Conservation (phyloP, 2,113 vertebrate species). For the Canis aureus region DNA sequence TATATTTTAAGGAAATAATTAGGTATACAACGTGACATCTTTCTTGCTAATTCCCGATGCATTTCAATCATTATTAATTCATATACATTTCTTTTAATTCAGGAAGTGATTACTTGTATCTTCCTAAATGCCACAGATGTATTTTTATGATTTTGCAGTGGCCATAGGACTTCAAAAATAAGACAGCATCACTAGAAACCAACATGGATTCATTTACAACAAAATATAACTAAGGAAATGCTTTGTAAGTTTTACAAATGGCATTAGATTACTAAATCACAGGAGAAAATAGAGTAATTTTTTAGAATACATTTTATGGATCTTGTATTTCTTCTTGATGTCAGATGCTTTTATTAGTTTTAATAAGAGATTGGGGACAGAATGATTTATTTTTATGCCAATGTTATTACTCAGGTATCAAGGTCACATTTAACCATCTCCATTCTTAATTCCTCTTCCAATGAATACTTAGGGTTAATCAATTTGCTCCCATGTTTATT, state of each 20-base stretch:
- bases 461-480: not conserved
- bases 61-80: not conserved
- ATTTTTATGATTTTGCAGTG: constrained; percentile 9
- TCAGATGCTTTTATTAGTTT: not conserved
- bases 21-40: not conserved
- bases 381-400: not conserved
- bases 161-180: constrained; percentile 8
- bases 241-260: not conserved
- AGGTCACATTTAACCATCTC: not conserved
- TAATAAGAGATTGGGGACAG: not conserved
- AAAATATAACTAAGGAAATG: not conserved
- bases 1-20: not conserved
- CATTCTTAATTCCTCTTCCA: not conserved
- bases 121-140: not conserved
- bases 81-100: not conserved
- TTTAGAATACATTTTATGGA: not conserved
- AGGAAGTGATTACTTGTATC: not conserved
- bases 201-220: not conserved
- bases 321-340: not conserved
- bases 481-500: not conserved
- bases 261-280: not conserved
- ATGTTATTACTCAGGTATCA: not conserved
- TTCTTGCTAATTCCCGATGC: not conserved
- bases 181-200: not conserved
- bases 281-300: not conserved